Evolutionary conservation across 2,888 invertebrate species (phyloP).

Genomic region (Macrophya annulata): DNA sequence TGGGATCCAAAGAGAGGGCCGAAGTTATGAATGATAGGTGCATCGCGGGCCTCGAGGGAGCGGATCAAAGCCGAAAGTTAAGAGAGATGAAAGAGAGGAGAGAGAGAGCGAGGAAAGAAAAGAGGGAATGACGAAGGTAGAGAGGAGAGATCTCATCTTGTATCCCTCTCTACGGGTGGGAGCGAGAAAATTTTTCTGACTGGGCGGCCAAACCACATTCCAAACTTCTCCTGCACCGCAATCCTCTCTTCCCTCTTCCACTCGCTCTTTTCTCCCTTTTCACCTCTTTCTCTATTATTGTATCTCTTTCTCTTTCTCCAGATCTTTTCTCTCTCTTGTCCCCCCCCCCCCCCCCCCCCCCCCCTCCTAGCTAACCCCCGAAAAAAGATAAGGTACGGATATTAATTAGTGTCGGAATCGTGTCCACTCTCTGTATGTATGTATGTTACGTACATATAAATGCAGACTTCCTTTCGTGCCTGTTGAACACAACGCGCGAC

Average conservation of each 20-base stretch:
- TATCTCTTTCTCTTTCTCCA: too few relatives aligned
- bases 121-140: constrained; percentile 34
- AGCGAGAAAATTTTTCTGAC: constrained; percentile 53
- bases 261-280: constrained; percentile 51
- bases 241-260: constrained; percentile 57
- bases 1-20: constrained; percentile 42
- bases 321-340: constrained; percentile 26
- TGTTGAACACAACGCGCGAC: constrained; percentile 23
- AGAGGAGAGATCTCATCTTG: constrained; percentile 22
- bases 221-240: constrained; percentile 56
- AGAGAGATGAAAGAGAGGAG: constrained; percentile 21
- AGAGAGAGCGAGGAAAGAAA: neutral
- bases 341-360: constrained; percentile 47
- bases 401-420: constrained; percentile 58
- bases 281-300: constrained; percentile 38
- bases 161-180: constrained; percentile 49
- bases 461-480: neutral
- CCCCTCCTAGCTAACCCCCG: constrained; percentile 27
- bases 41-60: constrained; percentile 50
- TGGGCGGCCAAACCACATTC: constrained; percentile 57
- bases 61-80: constrained; percentile 52
- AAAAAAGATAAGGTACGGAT: constrained; percentile 46
- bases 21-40: constrained; percentile 61
- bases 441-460: neutral
- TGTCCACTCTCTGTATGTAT: neutral